Conservation (phyloP, 2,113 vertebrate genomes). For the Leucosticte australis region DNA sequence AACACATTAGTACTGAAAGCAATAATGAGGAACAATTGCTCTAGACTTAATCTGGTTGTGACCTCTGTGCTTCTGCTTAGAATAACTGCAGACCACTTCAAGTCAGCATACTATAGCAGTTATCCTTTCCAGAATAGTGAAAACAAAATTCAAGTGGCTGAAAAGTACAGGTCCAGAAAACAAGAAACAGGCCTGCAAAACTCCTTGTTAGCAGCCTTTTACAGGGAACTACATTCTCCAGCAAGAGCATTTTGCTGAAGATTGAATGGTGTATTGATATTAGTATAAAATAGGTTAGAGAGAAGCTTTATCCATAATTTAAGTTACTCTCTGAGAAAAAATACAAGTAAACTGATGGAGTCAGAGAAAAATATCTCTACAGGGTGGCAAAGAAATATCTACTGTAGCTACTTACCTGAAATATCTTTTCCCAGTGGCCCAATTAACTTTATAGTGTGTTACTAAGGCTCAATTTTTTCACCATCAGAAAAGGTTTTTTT, state of each 20-base stretch:
- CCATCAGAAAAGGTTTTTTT: neutral
- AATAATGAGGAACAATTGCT: neutral
- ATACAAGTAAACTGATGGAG: neutral
- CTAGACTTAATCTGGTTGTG: neutral
- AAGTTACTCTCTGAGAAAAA: neutral
- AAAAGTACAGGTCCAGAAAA: neutral
- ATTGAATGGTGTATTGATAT: neutral
- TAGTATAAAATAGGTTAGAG: neutral
- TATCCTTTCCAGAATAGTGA: neutral
- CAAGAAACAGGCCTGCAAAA: neutral
- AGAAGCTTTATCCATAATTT: slow-evolving; percentile 1
- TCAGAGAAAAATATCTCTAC: neutral
- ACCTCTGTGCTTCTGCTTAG: neutral
- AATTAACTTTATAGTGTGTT: slow-evolving; percentile 19
- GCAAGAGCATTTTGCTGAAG: neutral
- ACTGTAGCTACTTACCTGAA: neutral
- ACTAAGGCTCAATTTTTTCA: neutral
- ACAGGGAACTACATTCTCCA: neutral
- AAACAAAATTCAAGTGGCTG: neutral
- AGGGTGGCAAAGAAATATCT: neutral
- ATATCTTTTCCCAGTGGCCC: slow-evolving; percentile 18
- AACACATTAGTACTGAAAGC: neutral
- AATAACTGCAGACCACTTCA: neutral
- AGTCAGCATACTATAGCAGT: neutral
- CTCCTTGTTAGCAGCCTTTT: neutral